These are phyloP conservation scores for Oreochromis niloticus DNA, from an alignment of 2,113 vertebrate genomes.

Conservation along the genomic window DNA sequence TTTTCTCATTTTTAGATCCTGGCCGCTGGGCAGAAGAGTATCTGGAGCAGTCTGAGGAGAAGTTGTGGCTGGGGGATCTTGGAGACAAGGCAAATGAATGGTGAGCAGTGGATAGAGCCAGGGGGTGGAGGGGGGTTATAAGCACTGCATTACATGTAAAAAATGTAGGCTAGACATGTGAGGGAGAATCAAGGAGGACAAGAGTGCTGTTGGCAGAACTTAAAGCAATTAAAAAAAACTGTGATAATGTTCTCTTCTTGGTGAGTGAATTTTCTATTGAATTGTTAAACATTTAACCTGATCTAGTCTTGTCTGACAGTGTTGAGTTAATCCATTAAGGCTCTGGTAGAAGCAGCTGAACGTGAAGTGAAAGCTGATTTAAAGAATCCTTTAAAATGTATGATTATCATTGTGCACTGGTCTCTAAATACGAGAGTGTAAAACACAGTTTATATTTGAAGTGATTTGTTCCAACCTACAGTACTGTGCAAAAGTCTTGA, in stretches of 20 bases:
- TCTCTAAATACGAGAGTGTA: not conserved
- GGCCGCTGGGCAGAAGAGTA: conserved; percentile 97
- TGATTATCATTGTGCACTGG: not conserved
- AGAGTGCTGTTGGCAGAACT: not conserved
- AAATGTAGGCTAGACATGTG: not conserved
- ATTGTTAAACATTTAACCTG: not conserved
- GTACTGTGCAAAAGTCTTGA: not conserved
- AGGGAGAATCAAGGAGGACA: not conserved
- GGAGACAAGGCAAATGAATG: conserved; percentile 82
- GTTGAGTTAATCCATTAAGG: not conserved
- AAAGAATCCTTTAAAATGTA: not conserved
- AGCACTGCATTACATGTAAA: not conserved
- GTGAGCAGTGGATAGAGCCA: conserved; percentile 57
- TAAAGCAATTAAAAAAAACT: not conserved
- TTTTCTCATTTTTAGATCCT: conserved; percentile 75
- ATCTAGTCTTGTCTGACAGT: not conserved
- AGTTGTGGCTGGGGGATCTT: conserved; percentile 90
- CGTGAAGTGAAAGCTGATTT: not conserved
- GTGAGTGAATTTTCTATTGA: not conserved
- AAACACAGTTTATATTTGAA: not conserved
- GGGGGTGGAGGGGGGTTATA: not conserved
- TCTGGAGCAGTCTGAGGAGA: conserved; percentile 95
- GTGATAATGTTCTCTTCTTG: not conserved
- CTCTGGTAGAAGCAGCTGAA: not conserved
- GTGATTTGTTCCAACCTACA: not conserved